Evolutionary conservation across 2,888 invertebrate genomes (phyloP), one percentile per base, ranked within the genome.

Genomic region (Drosophila kambysellisi): DNA sequence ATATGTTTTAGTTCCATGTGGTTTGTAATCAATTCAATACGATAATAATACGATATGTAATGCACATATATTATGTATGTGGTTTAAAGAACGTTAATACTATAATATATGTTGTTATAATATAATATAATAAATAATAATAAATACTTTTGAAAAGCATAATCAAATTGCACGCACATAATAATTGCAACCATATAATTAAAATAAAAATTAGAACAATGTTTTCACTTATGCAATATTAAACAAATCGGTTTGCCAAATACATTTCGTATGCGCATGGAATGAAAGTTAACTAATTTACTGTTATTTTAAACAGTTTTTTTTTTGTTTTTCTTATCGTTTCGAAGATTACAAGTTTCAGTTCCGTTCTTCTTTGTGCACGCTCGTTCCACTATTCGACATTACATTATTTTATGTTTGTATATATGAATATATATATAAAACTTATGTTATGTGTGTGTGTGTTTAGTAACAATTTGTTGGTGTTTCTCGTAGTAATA

Each of bases 141-240:
- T 86, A 78, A 83, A 90, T 88, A 86, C 87, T 86, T 88, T 88
- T 90, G 63, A 78, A 88, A 88, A 88, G 87, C 89, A 88, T 89
- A 88, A 88, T 88, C 77, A 89, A 81, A 88, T 88, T 88, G 87
- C 87, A 88, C 87, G 58, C 78, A 72, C 73, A 57, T 76, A 89
- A 88, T 79, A 89, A 80, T 88, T 86, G 87, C 80, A 88, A 78
- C 76, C 77, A 53, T 66, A 52, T 17, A 67, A 76, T 69, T 73
- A 67, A 70, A 70, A 68, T 68, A 61, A 70, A 75, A 67, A 59
- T 70, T 67, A 62, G 43, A 70, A 65, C 32, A 74, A 63, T 46
- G 29, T 54, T 56, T 60, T 37, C 57, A 71, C 81, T 67, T 75
- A 78, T 69, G 25, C 61, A 70, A 68, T 70, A 76, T 57, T 60